Percentiles rank a stretch among this genome's conserved stretches.
These are phyloP conservation scores for Aphrophora alni DNA, from an alignment of 2,888 invertebrate species.

Conservation along the genomic window DNA sequence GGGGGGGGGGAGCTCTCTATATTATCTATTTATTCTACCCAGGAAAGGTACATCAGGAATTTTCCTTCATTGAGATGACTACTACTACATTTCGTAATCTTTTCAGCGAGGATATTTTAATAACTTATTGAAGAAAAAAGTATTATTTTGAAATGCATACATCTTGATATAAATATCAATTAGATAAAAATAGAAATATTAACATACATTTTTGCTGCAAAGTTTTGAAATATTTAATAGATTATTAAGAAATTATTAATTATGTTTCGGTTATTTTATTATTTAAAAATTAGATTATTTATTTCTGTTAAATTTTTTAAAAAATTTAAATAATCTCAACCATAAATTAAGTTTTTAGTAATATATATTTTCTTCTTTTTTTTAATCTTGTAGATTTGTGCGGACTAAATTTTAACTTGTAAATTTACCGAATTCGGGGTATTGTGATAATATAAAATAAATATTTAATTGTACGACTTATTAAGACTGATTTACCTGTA, in stretches of 20 bases:
- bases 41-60: no score
- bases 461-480: background rate
- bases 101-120: no score
- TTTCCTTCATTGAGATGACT: no score
- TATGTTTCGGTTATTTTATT: background rate
- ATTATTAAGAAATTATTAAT: background rate
- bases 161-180: no score
- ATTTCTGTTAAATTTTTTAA: background rate
- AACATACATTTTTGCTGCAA: no score
- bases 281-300: background rate
- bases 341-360: background rate
- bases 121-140: no score
- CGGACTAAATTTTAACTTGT: background rate
- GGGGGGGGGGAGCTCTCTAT: no score
- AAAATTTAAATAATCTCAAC: background rate
- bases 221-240: background rate
- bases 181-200: no score
- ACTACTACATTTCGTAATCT: no score
- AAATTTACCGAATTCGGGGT: background rate
- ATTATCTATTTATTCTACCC: no score
- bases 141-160: no score
- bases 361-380: background rate
- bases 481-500: slow-evolving; percentile 4
- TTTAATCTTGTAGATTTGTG: background rate
- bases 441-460: slow-evolving; percentile 4